Evolutionary conservation across 2,113 vertebrate species (phyloP).

Genomic region (Burhinus bistriatus): DNA sequence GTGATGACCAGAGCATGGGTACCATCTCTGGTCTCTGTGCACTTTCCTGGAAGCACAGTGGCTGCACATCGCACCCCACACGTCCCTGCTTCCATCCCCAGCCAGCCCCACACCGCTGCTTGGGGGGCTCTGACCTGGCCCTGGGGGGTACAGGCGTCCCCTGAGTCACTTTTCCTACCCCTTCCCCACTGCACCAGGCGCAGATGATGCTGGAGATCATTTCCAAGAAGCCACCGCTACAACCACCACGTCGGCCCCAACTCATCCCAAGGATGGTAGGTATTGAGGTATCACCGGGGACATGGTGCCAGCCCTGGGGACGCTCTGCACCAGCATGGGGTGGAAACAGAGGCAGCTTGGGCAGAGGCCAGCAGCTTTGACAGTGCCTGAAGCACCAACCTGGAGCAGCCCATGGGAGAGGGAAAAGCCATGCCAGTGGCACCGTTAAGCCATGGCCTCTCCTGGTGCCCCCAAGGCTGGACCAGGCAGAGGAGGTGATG

Average conservation of each 20-base stretch:
- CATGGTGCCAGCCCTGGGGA: background rate
- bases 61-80: background rate
- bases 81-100: background rate
- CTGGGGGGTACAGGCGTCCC: background rate
- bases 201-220: constrained; percentile 44
- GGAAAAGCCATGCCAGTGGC: background rate
- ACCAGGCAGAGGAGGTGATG: background rate
- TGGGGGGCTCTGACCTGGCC: fast-evolving
- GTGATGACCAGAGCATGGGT: background rate
- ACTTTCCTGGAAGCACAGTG: background rate
- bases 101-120: fast-evolving
- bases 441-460: fast-evolving
- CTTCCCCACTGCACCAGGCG: constrained; percentile 35
- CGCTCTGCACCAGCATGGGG: background rate
- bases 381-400: background rate
- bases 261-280: constrained; percentile 74
- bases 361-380: background rate
- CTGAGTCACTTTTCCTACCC: background rate
- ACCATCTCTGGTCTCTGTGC: background rate
- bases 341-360: background rate
- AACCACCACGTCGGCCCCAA: constrained; percentile 17
- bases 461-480: background rate
- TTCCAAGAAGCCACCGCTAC: constrained; percentile 60
- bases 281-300: background rate
- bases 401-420: fast-evolving